These are phyloP conservation scores for Callospermophilus lateralis DNA, from an alignment of 2,113 vertebrate species.

Conservation along the genomic window DNA sequence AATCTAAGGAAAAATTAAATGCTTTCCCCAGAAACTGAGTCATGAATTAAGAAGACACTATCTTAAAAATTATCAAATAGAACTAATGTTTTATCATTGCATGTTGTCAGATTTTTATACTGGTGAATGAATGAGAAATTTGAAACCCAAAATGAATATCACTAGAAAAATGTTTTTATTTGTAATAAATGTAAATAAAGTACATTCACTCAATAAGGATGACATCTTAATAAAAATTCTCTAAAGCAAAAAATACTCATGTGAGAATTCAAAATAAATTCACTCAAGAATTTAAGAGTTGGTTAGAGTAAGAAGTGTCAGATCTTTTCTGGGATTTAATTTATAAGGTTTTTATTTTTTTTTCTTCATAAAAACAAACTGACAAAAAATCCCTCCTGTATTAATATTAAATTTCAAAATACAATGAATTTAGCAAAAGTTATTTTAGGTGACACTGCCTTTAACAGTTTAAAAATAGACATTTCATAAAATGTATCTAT, in stretches of 20 bases:
- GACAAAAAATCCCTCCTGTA: slow-evolving; percentile 29
- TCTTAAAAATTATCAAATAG: slow-evolving; percentile 45
- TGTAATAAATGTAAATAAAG: slow-evolving; percentile 49
- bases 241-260: slow-evolving; percentile 26
- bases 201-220: slow-evolving; percentile 22
- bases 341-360: neutral
- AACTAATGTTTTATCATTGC: slow-evolving; percentile 22
- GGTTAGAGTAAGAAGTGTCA: slow-evolving; percentile 31
- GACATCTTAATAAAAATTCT: slow-evolving; percentile 65
- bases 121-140: slow-evolving; percentile 49
- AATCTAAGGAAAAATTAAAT: slow-evolving; percentile 61
- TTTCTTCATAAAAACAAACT: slow-evolving; percentile 4
- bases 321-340: slow-evolving; percentile 4
- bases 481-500: slow-evolving; percentile 63
- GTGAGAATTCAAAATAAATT: slow-evolving; percentile 33
- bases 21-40: slow-evolving; percentile 38
- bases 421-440: slow-evolving; percentile 48
- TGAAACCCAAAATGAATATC: slow-evolving; percentile 60
- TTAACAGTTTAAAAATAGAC: slow-evolving; percentile 46
- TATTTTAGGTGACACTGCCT: slow-evolving; percentile 41
- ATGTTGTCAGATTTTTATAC: slow-evolving; percentile 53
- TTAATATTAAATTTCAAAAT: slow-evolving; percentile 69
- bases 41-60: slow-evolving; percentile 47
- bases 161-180: slow-evolving; percentile 36
- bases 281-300: slow-evolving; percentile 61